A percentile compares a stretch with the other conserved stretches of the same genome.
Conservation (phyloP, 2,113 vertebrate species). For the Salminus brasiliensis region DNA sequence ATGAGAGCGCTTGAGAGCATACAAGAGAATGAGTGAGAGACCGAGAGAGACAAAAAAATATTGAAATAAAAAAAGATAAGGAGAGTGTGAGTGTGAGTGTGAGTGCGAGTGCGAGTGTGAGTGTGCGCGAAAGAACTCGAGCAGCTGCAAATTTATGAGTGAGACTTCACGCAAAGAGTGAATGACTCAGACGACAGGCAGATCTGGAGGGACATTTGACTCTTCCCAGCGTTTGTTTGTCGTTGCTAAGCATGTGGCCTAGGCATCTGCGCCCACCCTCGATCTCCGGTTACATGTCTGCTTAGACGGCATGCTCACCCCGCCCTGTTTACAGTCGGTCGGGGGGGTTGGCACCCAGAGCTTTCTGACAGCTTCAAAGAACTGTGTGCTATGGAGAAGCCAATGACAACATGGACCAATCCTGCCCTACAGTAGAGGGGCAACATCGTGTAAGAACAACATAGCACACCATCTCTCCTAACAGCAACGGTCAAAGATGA, state of each 20-base stretch:
- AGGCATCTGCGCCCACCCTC: background rate
- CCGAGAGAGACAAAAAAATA: background rate
- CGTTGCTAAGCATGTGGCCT: conserved; percentile 63
- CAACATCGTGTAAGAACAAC: background rate
- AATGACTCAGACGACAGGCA: conserved; percentile 30
- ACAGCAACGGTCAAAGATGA: too few relatives aligned
- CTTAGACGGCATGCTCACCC: background rate
- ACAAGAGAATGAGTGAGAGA: background rate
- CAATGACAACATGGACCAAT: background rate
- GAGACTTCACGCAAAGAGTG: conserved; percentile 21
- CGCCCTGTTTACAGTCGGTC: conserved; percentile 25
- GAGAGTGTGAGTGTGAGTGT: background rate
- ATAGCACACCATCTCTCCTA: background rate
- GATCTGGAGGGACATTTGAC: conserved; percentile 52
- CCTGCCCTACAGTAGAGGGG: background rate
- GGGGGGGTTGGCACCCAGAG: background rate
- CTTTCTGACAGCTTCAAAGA: background rate
- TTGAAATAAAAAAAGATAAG: background rate
- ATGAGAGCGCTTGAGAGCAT: too few relatives aligned
- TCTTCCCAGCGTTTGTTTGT: conserved; percentile 63
- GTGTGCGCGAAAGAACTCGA: background rate
- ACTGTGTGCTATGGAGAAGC: background rate
- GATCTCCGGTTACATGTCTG: conserved; percentile 62
- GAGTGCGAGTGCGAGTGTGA: background rate
- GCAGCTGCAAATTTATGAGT: conserved; percentile 49